A percentile compares a stretch with the other conserved stretches of the same genome.
phyloP scores from a whole-genome alignment of 2,888 invertebrate species.

The Trisateles emortualis region DNA sequence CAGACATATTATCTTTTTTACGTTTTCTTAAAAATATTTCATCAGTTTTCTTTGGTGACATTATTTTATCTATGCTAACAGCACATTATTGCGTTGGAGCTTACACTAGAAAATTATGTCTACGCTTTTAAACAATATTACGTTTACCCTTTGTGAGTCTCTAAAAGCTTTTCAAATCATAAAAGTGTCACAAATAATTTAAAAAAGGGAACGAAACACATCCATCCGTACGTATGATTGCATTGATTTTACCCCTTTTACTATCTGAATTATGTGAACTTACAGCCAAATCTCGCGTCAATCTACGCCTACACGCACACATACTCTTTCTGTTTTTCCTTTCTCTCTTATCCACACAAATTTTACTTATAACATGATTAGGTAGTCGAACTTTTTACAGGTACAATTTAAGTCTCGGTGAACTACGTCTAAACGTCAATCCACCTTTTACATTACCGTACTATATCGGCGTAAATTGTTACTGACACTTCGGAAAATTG shows the following conservation, averaged over 20 bases:
- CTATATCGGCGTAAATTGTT: constrained; percentile 49
- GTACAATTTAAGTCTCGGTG: constrained; percentile 21
- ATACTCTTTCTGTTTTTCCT: neutral
- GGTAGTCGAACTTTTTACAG: constrained; percentile 39
- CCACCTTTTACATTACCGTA: constrained; percentile 41
- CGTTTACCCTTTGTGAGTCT: too few species aligned
- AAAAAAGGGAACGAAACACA: too few species aligned
- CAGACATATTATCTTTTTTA: too few species aligned
- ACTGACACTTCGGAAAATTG: constrained; percentile 57
- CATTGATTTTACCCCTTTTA: neutral
- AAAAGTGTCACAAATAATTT: too few species aligned
- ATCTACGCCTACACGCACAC: neutral
- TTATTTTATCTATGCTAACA: too few species aligned
- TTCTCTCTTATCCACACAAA: constrained; percentile 10
- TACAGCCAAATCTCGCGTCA: neutral
- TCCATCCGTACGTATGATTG: too few species aligned
- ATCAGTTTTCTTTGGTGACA: too few species aligned
- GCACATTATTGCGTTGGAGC: too few species aligned
- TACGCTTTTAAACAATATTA: too few species aligned
- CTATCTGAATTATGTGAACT: neutral
- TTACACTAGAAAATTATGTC: too few species aligned
- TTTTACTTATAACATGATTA: constrained; percentile 20
- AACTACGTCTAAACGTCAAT: constrained; percentile 45
- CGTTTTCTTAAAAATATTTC: too few species aligned
- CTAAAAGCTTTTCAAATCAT: too few species aligned